Percentiles rank a stretch among this genome's conserved stretches.
Evolutionary conservation across 2,888 invertebrate genomes (phyloP).

Genomic region (Coelogynopora nodosa): DNA sequence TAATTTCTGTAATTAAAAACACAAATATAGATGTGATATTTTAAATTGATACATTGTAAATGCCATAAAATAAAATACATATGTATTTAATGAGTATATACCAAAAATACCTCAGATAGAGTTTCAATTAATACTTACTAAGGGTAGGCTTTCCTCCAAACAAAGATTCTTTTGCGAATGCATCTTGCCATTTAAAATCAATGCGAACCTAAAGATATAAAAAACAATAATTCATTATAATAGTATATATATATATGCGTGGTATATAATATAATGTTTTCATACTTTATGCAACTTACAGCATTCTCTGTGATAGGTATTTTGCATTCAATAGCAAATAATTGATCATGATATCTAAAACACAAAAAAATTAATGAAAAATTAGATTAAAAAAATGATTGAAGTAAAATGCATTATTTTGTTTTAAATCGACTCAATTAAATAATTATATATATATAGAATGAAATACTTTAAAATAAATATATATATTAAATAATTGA

Average conservation of each 20-base stretch:
- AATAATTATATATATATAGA: no score
- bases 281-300: slow-evolving; percentile 51
- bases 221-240: not conserved
- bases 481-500: no score
- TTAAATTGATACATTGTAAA: no score
- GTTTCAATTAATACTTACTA: no score
- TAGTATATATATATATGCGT: slow-evolving; percentile 33
- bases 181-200: slow-evolving; percentile 98
- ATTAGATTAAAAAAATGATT: no score
- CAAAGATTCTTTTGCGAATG: slow-evolving; percentile 89
- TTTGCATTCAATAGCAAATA: slow-evolving; percentile 84
- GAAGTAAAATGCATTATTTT: no score
- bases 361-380: not conserved
- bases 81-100: no score
- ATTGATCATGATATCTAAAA: slow-evolving; percentile 89
- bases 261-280: not conserved
- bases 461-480: no score
- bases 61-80: no score
- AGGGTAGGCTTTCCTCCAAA: slow-evolving; percentile 86
- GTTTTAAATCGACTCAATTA: no score
- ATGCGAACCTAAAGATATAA: slow-evolving; percentile 67
- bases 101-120: no score
- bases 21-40: not conserved
- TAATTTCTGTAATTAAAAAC: slow-evolving; percentile 69
- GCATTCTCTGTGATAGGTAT: slow-evolving; percentile 83